Conservation (phyloP, 2,888 invertebrate genomes). For the Melanostoma scalare region DNA sequence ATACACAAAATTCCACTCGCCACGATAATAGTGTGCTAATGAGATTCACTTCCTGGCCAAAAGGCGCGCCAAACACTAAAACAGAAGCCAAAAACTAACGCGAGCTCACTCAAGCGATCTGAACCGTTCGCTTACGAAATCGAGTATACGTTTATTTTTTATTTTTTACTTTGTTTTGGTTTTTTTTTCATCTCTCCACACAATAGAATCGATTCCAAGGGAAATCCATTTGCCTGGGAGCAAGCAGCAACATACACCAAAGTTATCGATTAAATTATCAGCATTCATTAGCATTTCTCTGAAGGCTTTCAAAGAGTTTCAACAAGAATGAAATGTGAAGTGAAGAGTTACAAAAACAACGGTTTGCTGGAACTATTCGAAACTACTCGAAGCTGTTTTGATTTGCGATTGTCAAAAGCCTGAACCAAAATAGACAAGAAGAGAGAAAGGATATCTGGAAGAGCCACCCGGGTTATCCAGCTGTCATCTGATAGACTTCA, state of each 20-base stretch:
- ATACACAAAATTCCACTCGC: conserved; percentile 70
- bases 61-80: conserved; percentile 65
- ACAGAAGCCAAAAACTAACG: conserved; percentile 35
- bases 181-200: conserved; percentile 31
- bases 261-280: conserved; percentile 82
- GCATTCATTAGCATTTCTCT: conserved; percentile 82
- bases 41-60: conserved; percentile 74
- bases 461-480: conserved; percentile 59
- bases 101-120: conserved; percentile 48
- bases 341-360: conserved; percentile 11
- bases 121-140: conserved; percentile 50
- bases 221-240: conserved; percentile 58
- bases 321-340: conserved; percentile 4
- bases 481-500: conserved; percentile 51
- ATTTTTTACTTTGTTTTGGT: conserved; percentile 31
- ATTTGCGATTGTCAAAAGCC: conserved; percentile 61
- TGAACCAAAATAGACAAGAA: background rate
- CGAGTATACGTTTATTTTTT: conserved; percentile 52
- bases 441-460: conserved; percentile 32
- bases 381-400: conserved; percentile 43
- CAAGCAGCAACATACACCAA: conserved; percentile 72
- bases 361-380: conserved; percentile 14
- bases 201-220: conserved; percentile 65
- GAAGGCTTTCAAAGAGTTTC: conserved; percentile 19
- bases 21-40: conserved; percentile 73